Evolutionary conservation across 2,888 invertebrate species (phyloP).

Genomic region (Rhagium mordax): DNA sequence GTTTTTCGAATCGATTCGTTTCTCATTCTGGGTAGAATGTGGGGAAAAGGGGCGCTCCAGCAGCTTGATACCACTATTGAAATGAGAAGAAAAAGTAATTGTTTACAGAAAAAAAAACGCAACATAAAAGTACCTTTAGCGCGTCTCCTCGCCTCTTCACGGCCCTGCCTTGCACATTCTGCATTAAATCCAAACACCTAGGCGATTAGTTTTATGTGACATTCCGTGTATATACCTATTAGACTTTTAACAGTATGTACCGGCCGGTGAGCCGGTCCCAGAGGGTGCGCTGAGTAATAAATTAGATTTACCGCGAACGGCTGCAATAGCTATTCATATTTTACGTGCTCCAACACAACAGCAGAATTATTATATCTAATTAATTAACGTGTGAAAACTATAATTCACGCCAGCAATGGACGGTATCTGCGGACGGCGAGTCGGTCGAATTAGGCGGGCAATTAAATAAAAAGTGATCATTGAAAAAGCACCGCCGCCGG

Average conservation of each 20-base stretch:
- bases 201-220: slow-evolving; percentile 8
- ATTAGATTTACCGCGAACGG: slow-evolving; percentile 58
- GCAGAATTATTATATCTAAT: slow-evolving; percentile 60
- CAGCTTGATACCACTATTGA: no score
- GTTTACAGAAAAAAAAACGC: no score
- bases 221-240: slow-evolving; percentile 2
- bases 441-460: not conserved
- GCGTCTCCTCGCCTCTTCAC: no score
- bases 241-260: slow-evolving; percentile 11
- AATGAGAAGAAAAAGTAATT: no score
- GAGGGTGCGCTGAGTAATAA: slow-evolving; percentile 50
- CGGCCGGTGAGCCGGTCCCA: slow-evolving; percentile 28
- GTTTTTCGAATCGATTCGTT: no score
- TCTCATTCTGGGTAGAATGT: no score
- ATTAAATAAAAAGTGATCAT: not conserved
- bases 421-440: slow-evolving; percentile 2
- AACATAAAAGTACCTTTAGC: no score
- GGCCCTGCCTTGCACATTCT: not conserved
- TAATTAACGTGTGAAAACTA: slow-evolving; percentile 53
- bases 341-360: slow-evolving; percentile 57
- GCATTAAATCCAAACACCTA: not conserved
- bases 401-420: slow-evolving; percentile 40
- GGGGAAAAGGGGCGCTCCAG: no score
- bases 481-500: not conserved
- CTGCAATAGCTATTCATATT: slow-evolving; percentile 60